phyloP scores from a whole-genome alignment of 2,888 invertebrate genomes.

The Acanthosepion esculentum region DNA sequence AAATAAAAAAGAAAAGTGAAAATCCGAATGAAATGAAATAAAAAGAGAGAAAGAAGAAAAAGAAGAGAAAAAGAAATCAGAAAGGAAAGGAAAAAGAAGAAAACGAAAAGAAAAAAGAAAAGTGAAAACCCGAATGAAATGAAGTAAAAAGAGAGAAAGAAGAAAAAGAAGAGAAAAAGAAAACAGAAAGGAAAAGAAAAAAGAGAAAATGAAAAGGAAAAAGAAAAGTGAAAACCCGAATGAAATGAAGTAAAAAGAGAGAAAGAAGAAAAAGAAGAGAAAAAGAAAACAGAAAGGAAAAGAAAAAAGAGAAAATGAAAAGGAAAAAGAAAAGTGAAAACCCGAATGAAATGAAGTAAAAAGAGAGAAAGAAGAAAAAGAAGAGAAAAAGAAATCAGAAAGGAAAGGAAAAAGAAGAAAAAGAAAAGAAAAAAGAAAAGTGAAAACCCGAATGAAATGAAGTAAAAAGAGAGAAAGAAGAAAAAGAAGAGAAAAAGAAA shows the following conservation, averaged over 20 bases:
- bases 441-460: background rate
- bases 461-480: no score
- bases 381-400: background rate
- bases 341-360: background rate
- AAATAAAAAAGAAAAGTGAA: background rate
- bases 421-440: no score
- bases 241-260: no score
- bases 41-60: background rate
- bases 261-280: accelerated
- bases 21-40: no score
- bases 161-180: background rate
- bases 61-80: background rate
- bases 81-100: background rate
- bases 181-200: no score
- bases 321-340: background rate
- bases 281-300: background rate
- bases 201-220: no score
- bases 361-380: background rate
- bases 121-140: background rate
- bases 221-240: background rate
- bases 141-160: background rate
- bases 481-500: background rate
- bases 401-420: background rate
- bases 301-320: accelerated
- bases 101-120: no score